Evolutionary conservation across 2,797 vertebrate genomes (phyloP).

Genomic region (Eidolon dupreanum): DNA sequence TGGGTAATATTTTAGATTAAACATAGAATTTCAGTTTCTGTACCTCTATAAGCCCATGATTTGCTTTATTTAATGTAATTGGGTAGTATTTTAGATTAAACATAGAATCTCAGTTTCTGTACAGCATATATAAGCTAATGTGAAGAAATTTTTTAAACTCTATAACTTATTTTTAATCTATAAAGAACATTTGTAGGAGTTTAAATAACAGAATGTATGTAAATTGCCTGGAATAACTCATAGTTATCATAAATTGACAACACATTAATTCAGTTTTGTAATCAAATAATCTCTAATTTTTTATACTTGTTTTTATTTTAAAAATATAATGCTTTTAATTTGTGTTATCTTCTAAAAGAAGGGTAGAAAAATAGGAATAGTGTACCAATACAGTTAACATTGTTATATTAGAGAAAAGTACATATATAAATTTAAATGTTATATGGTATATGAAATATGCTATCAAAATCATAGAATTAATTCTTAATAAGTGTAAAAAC

Average conservation of each 20-base stretch:
- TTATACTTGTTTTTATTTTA: not conserved
- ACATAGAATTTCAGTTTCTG: not conserved
- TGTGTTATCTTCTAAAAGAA: not conserved
- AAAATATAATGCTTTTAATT: not conserved
- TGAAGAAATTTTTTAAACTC: not conserved
- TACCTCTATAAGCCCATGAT: not conserved
- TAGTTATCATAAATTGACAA: not conserved
- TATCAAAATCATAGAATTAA: slow-evolving; percentile 47
- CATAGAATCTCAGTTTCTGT: not conserved
- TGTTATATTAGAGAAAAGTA: not conserved
- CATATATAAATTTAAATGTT: not conserved
- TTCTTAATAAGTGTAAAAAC: slow-evolving; percentile 53
- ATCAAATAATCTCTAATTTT: not conserved
- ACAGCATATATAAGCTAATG: not conserved
- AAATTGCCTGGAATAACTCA: not conserved
- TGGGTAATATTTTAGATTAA: not conserved
- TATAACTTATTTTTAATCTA: not conserved
- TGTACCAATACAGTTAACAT: not conserved
- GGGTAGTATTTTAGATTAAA: not conserved
- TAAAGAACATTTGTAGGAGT: not conserved
- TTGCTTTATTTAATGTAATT: not conserved
- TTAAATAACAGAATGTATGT: not conserved
- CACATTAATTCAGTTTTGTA: not conserved
- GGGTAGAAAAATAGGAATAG: not conserved
- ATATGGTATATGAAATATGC: not conserved